Percentiles rank a stretch among this genome's conserved stretches.
Evolutionary conservation across 37 sponge, comb jelly and placozoan genomes (phyloP).

Genomic region (Sycon ciliatum): DNA sequence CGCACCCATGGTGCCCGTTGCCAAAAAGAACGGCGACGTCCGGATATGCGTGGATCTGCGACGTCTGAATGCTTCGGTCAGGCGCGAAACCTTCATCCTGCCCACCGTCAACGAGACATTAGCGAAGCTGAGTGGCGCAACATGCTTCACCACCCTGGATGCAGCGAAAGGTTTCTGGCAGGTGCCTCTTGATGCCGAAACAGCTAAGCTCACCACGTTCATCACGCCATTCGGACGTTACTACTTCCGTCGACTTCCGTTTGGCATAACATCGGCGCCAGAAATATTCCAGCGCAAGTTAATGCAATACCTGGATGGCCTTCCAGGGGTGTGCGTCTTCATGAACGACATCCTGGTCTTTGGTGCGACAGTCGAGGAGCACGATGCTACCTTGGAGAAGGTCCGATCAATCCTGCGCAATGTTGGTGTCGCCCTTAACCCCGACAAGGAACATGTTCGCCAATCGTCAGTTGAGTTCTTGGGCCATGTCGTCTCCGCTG

Average conservation of each 20-base stretch:
- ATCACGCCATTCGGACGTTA: conserved; percentile 32
- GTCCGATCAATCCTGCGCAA: no score
- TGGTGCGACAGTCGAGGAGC: no score
- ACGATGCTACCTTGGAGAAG: no score
- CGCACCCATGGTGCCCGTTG: conserved; percentile 16
- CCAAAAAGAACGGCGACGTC: conserved; percentile 13
- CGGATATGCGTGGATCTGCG: conserved; percentile 37
- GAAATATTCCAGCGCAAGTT: conserved; percentile 42
- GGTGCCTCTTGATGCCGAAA: conserved; percentile 19
- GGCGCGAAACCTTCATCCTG: conserved; percentile 13
- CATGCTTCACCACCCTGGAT: conserved; percentile 35
- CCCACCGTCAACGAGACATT: conserved; percentile 35
- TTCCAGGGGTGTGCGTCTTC: no score
- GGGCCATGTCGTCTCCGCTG: no score
- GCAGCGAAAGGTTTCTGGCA: conserved; percentile 42
- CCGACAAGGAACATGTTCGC: no score
- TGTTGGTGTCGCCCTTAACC: no score
- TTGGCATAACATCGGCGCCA: conserved; percentile 41
- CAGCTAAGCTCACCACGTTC: conserved; percentile 43
- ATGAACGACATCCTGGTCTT: no score
- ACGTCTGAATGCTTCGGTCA: conserved; percentile 28
- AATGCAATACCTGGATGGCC: no score
- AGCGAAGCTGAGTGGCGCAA: conserved; percentile 27
- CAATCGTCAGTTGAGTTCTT: no score
- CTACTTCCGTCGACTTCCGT: conserved; percentile 28